Conservation (phyloP, 2,797 vertebrate genomes). For the Sarcophilus harrisii region DNA sequence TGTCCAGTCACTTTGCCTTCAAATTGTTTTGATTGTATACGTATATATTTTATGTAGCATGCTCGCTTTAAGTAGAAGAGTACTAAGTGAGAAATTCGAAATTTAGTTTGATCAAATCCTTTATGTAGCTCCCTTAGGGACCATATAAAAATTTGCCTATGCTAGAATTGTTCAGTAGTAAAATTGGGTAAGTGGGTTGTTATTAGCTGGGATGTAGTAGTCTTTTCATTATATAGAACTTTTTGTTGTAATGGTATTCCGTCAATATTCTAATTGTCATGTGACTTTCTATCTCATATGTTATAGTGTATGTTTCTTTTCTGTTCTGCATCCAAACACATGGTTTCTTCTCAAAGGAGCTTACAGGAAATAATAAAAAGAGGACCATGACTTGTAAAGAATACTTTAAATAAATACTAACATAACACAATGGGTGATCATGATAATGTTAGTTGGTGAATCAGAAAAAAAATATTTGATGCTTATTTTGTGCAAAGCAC, state of each 20-base stretch:
- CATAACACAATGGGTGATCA: not conserved
- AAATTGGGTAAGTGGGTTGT: conserved; percentile 11
- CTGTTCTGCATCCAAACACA: not conserved
- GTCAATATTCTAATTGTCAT: conserved; percentile 38
- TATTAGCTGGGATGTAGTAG: conserved; percentile 48
- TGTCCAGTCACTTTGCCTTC: not conserved
- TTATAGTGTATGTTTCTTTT: not conserved
- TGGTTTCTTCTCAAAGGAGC: not conserved
- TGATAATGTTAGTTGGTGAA: not conserved
- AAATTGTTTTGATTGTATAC: not conserved
- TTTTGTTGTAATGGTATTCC: conserved; percentile 50
- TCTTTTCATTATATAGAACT: conserved; percentile 58
- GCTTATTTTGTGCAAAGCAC: not conserved
- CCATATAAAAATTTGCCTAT: not conserved
- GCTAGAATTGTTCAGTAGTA: conserved; percentile 38
- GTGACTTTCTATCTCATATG: conserved; percentile 36
- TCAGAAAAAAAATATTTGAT: not conserved
- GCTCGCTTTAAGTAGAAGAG: not conserved
- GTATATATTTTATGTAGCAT: not conserved
- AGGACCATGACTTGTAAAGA: not conserved
- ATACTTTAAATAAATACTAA: not conserved
- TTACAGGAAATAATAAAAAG: not conserved
- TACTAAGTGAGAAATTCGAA: not conserved
- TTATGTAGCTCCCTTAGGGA: not conserved
- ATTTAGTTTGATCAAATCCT: not conserved